Evolutionary conservation across 1,140 invertebrate species (phyloP).

Genomic region (Hypothenemus hampei): DNA sequence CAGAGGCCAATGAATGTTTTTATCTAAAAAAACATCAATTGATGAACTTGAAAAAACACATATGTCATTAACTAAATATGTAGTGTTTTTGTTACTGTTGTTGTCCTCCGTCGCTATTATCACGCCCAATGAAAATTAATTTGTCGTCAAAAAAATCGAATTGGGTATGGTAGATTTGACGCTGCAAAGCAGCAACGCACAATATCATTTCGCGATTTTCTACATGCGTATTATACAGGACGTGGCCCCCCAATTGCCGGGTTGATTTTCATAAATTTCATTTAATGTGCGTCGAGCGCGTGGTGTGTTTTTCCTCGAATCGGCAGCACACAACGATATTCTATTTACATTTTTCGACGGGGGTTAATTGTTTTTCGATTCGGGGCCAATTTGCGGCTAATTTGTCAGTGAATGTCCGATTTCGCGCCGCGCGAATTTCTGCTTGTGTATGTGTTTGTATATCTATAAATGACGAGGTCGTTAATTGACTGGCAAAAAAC

Average conservation of each 20-base stretch:
- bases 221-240: conserved; percentile 24
- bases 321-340: no score
- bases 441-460: neutral
- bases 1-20: no score
- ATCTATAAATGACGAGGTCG: neutral
- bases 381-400: conserved; percentile 18
- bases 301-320: neutral
- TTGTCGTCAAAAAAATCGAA: neutral
- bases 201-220: conserved; percentile 25
- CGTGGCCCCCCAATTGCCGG: conserved; percentile 10
- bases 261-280: conserved; percentile 25
- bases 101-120: no score
- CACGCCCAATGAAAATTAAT: neutral
- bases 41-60: no score
- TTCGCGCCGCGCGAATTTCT: no score
- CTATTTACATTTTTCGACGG: conserved; percentile 25
- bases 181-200: conserved; percentile 18
- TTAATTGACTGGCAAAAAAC: neutral
- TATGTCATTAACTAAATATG: no score
- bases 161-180: conserved; percentile 3
- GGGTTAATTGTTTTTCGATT: conserved; percentile 24
- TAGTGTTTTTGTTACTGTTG: no score
- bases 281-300: conserved; percentile 7
- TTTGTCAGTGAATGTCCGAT: conserved; percentile 8
- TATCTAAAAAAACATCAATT: no score